Evolutionary conservation across 2,888 invertebrate species (phyloP), one percentile per base, ranked within the genome.

Genomic region (Orchestes rusci): DNA sequence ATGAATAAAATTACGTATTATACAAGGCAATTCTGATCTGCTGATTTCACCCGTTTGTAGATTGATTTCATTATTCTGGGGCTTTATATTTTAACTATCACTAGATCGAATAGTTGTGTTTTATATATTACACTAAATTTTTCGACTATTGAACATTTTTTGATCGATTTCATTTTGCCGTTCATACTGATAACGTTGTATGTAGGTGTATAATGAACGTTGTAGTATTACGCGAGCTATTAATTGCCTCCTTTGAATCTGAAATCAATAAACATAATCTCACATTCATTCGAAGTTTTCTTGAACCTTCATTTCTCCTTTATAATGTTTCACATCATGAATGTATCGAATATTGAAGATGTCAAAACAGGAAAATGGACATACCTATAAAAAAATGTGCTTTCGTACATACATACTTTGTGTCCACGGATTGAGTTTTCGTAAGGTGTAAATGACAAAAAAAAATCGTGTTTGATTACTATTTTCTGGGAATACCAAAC

Each of bases 261-360:
- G 65, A 65, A 65, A 65, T 66, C 65, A 66, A 66, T 66, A 66
- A 65, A 65, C 64, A 62, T 54, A n/a, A n/a, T n/a, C n/a, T n/a
- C n/a, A n/a, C n/a, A n/a, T n/a, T n/a, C n/a, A n/a, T n/a, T n/a
- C n/a, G n/a, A n/a, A n/a, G n/a, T n/a, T n/a, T n/a, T n/a, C n/a
- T n/a, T n/a, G n/a, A n/a, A n/a, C n/a, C n/a, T n/a, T n/a, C n/a
- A n/a, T n/a, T n/a, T n/a, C n/a, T n/a, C n/a, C n/a, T n/a, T n/a
- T n/a, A n/a, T n/a, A n/a, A n/a, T n/a, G n/a, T n/a, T n/a, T n/a
- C n/a, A n/a, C n/a, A n/a, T n/a, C n/a, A n/a, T n/a, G n/a, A n/a
- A n/a, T n/a, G n/a, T n/a, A n/a, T n/a, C n/a, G n/a, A n/a, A n/a
- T n/a, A n/a, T n/a, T n/a, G n/a, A n/a, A n/a, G n/a, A n/a, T n/a